These are phyloP conservation scores for Brachycybe producta DNA, from an alignment of 2,888 invertebrate species.

Conservation along the genomic window DNA sequence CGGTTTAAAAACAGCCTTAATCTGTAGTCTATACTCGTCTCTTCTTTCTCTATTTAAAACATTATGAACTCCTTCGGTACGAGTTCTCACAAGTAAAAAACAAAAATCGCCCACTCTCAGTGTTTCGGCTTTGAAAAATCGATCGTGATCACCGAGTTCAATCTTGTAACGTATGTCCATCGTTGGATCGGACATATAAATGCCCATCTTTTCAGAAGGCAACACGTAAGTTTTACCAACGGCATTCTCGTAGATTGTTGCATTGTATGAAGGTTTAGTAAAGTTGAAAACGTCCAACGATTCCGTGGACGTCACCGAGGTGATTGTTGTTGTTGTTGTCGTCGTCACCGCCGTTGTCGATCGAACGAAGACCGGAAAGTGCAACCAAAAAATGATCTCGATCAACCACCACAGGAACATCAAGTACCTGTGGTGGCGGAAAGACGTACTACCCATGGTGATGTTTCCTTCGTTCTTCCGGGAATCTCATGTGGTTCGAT, in stretches of 20 bases:
- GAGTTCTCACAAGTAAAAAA: slow-evolving; percentile 76
- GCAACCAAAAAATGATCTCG: slow-evolving; percentile 3
- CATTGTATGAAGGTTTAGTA: slow-evolving; percentile 62
- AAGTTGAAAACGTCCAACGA: slow-evolving; percentile 45
- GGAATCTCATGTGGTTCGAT: too few species aligned
- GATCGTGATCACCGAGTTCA: slow-evolving; percentile 70
- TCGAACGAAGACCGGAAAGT: slow-evolving; percentile 1
- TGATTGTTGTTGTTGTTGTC: too few species aligned
- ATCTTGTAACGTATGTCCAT: slow-evolving; percentile 64
- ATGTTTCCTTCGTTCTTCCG: too few species aligned
- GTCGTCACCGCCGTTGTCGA: background rate
- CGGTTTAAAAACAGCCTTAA: slow-evolving; percentile 48
- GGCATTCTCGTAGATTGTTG: slow-evolving; percentile 83
- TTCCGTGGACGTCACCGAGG: background rate
- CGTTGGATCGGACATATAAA: slow-evolving; percentile 40
- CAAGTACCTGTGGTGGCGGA: background rate
- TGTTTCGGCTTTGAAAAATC: slow-evolving; percentile 85
- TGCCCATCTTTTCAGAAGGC: slow-evolving; percentile 60
- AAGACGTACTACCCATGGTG: background rate
- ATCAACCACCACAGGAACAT: slow-evolving; percentile 4
- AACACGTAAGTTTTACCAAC: slow-evolving; percentile 67
- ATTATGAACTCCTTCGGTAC: slow-evolving; percentile 70
- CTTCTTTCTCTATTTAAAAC: slow-evolving; percentile 86
- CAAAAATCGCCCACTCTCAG: slow-evolving; percentile 75
- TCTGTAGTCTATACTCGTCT: slow-evolving; percentile 63